Evolutionary conservation across 2,888 invertebrate species (phyloP).

Genomic region (Acronicta leporina): DNA sequence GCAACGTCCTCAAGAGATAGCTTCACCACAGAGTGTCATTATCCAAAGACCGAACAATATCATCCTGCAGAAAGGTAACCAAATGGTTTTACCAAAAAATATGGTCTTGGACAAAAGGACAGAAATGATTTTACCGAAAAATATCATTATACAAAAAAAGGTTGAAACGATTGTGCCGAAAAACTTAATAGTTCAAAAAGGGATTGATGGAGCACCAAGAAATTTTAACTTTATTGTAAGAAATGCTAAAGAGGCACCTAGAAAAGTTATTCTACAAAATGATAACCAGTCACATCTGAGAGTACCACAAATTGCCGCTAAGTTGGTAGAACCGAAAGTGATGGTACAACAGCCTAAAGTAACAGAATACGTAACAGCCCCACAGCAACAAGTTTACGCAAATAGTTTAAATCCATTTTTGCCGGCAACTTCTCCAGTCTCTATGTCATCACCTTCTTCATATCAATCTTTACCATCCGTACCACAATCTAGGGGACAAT

Average conservation of each 20-base stretch:
- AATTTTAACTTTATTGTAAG: conserved; percentile 14
- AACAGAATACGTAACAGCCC: neutral
- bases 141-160: conserved; percentile 2
- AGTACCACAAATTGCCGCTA: conserved; percentile 5
- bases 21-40: conserved; percentile 1
- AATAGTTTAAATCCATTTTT: conserved; percentile 60
- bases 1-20: conserved; percentile 1
- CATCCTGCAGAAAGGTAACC: conserved; percentile 2
- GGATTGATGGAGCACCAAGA: neutral
- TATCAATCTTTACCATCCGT: conserved; percentile 55
- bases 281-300: neutral
- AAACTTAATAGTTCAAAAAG: conserved; percentile 5
- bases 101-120: conserved; percentile 4
- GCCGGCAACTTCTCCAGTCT: conserved; percentile 71
- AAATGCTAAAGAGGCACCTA: conserved; percentile 11
- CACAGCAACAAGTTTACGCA: conserved; percentile 15
- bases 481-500: conserved; percentile 63
- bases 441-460: conserved; percentile 56
- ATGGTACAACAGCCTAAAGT: conserved; percentile 10
- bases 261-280: conserved; percentile 8
- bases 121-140: conserved; percentile 11
- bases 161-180: conserved; percentile 11
- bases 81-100: conserved; percentile 13
- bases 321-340: conserved; percentile 22
- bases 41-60: conserved; percentile 7